Evolutionary conservation across 2,888 invertebrate genomes (phyloP), one percentile per base, ranked within the genome.

Genomic region (Cistogaster globosa): DNA sequence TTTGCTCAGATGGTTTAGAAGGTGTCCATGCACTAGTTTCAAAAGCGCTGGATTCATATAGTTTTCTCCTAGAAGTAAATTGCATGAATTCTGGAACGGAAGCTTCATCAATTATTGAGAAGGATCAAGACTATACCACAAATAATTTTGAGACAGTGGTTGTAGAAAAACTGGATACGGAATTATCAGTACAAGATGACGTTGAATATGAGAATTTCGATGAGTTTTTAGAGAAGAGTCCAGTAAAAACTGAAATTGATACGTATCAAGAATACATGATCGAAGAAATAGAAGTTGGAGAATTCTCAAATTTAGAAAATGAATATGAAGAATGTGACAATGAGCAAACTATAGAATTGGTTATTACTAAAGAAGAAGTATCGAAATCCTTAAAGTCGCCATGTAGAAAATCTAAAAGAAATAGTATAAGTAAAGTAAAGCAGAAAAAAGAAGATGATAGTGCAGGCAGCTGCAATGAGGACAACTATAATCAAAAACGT

Each of bases 31-130:
- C 22, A 18, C n/a, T 71, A 48, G 63, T 76, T 32, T 51, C 51
- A n/a, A 71, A 69, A 63, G 82, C 82, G 0, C 4, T 74, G 5
- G 80, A 80, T 65, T 80, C 80, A 8, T 38, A 80, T 16, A 74
- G 74, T 22, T 74, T 72, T 14, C 55, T 80, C 1, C 9, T 67
- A 16, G 65, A 74, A 32, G 71, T 72, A 14, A 72, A 72, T 51
- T 60, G 72, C 36, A 38, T 42, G 12, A 51, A 51, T n/a, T 51
- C 26, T 0, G 38, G 68, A 14, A 6, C 22, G 8, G 69, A 69
- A 5, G 60, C 60, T 26, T 42, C 53, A 12, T 42, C 53, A n/a
- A 11, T 12, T 20, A 60, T 60, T 42, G 67, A 51, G 7, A 60
- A 69, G 2, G 32, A 36, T 12, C 5, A 12, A 20, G 62, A 62